These are phyloP conservation scores for Hylaeus volcanicus DNA, from an alignment of 1,140 invertebrate genomes.

Conservation along the genomic window DNA sequence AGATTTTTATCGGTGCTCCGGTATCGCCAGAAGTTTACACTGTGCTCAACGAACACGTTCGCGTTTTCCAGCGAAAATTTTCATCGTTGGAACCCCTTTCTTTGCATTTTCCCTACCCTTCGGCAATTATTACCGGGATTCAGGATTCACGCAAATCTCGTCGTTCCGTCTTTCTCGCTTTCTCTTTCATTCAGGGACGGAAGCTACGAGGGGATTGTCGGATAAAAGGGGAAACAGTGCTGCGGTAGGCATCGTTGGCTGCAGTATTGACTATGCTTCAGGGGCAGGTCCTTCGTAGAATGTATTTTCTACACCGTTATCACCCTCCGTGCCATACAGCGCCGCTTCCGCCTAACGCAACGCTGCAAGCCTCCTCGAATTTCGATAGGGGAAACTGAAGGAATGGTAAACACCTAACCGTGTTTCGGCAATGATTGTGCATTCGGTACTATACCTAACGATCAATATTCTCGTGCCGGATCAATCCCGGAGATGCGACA, in stretches of 20 bases:
- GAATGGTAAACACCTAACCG: slow-evolving; percentile 16
- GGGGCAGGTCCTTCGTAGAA: slow-evolving; percentile 42
- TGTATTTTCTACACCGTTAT: slow-evolving; percentile 65
- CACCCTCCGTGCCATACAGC: slow-evolving; percentile 35
- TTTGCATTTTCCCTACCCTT: slow-evolving; percentile 46
- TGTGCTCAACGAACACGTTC: slow-evolving; percentile 33
- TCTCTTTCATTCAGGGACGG: slow-evolving; percentile 36
- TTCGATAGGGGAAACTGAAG: slow-evolving; percentile 15
- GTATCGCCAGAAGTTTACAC: background rate
- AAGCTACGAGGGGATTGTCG: slow-evolving; percentile 37
- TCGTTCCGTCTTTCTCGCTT: slow-evolving; percentile 38
- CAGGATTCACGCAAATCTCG: slow-evolving; percentile 54
- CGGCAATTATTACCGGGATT: slow-evolving; percentile 59
- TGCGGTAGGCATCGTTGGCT: slow-evolving; percentile 40
- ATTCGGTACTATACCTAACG: no score
- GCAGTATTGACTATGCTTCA: slow-evolving; percentile 60
- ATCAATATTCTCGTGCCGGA: background rate
- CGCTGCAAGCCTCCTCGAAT: slow-evolving; percentile 11
- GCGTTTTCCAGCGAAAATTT: slow-evolving; percentile 50
- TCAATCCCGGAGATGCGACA: no score
- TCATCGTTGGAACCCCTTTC: slow-evolving; percentile 54
- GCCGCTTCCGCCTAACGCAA: slow-evolving; percentile 10
- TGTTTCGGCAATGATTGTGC: background rate
- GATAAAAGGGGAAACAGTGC: slow-evolving; percentile 46
- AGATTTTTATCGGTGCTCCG: background rate